Evolutionary conservation across 1,140 invertebrate species (phyloP).

Genomic region (Diplogasteroides magnus): DNA sequence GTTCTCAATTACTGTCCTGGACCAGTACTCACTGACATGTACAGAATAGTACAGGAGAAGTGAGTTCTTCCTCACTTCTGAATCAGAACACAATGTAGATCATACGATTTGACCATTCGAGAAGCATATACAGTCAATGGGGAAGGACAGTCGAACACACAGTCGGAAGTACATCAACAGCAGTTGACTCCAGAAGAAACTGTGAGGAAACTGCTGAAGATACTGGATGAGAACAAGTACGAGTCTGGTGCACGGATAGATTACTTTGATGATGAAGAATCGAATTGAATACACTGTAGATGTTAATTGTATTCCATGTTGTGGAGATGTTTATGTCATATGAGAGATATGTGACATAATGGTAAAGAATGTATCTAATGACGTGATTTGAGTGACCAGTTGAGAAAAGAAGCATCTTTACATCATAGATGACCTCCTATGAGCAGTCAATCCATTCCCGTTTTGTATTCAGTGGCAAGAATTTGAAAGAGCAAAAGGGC

Average conservation of each 20-base stretch:
- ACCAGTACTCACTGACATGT: constrained; percentile 82
- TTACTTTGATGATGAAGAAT: constrained; percentile 66
- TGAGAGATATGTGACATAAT: no score
- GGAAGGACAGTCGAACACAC: not conserved
- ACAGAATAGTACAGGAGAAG: constrained; percentile 63
- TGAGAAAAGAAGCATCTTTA: no score
- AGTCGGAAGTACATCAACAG: constrained; percentile 56
- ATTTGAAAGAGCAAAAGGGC: no score
- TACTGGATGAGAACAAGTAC: constrained; percentile 69
- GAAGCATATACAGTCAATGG: not conserved
- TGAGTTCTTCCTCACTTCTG: constrained; percentile 58
- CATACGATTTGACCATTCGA: constrained; percentile 42
- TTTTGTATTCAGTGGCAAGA: no score
- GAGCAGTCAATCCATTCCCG: no score
- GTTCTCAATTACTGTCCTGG: constrained; percentile 86
- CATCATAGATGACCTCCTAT: no score
- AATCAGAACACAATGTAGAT: constrained; percentile 64
- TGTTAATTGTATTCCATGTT: no score
- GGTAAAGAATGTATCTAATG: no score
- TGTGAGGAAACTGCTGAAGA: constrained; percentile 66
- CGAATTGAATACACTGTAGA: no score
- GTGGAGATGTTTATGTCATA: no score
- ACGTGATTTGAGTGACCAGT: no score
- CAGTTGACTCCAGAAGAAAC: constrained; percentile 71
- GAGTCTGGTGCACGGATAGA: constrained; percentile 76